Conservation (phyloP, 2,888 invertebrate species). For the Ichneumon xanthorius region DNA sequence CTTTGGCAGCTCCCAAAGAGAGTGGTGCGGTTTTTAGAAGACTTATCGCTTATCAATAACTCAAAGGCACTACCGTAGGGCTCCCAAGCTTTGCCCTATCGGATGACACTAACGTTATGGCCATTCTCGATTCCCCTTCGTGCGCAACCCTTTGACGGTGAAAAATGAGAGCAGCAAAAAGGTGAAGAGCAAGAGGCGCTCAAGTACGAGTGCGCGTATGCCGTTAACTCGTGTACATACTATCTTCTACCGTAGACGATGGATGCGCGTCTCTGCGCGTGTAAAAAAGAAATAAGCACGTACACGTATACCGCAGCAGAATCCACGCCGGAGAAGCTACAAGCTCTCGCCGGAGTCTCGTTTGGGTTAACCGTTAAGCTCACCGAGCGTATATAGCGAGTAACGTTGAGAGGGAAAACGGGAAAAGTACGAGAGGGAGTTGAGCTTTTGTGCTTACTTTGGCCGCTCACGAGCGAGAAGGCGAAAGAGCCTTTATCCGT, state of each 20-base stretch:
- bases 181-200: conserved; percentile 39
- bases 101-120: conserved; percentile 16
- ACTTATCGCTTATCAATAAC: not conserved
- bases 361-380: conserved; percentile 62
- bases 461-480: conserved; percentile 46
- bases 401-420: conserved; percentile 6
- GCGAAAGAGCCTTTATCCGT: conserved; percentile 70
- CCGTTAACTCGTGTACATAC: conserved; percentile 55
- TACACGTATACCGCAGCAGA: conserved; percentile 4
- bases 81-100: conserved; percentile 1
- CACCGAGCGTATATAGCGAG: conserved; percentile 16
- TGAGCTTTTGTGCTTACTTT: conserved; percentile 63
- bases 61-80: not conserved
- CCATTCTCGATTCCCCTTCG: conserved; percentile 19
- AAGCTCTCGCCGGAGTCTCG: conserved; percentile 21
- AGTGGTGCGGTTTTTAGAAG: not conserved
- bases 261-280: conserved; percentile 15
- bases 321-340: conserved; percentile 1
- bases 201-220: conserved; percentile 37
- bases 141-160: conserved; percentile 22
- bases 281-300: not conserved
- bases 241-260: conserved; percentile 46
- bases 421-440: conserved; percentile 39
- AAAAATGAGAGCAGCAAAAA: conserved; percentile 30
- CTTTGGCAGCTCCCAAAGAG: not conserved